Percentiles rank a stretch among this genome's conserved stretches.
These are phyloP conservation scores for Caenorhabditis uteleia DNA, from an alignment of 2,888 invertebrate species.

Conservation along the genomic window DNA sequence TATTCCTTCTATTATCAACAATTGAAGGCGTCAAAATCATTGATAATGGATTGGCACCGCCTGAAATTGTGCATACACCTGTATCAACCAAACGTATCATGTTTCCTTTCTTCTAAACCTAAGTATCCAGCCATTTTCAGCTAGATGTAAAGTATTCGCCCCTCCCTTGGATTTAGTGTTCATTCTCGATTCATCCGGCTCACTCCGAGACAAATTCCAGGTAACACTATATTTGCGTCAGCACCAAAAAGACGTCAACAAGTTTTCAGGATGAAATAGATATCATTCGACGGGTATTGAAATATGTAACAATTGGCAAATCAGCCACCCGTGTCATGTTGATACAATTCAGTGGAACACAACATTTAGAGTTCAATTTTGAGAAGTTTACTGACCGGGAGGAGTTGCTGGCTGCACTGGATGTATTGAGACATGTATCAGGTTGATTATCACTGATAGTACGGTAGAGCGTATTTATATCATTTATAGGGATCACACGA, in stretches of 20 bases:
- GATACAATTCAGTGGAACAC: conserved; percentile 68
- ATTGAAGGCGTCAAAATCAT: conserved; percentile 57
- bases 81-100: conserved; percentile 60
- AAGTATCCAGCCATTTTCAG: conserved; percentile 46
- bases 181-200: conserved; percentile 67
- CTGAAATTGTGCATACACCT: conserved; percentile 67
- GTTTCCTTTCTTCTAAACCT: neutral
- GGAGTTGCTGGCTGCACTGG: conserved; percentile 58
- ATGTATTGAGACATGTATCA: conserved; percentile 63
- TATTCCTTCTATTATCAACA: conserved; percentile 21
- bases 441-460: neutral
- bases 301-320: conserved; percentile 64
- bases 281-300: conserved; percentile 63
- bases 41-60: conserved; percentile 66
- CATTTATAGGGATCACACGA: conserved; percentile 60
- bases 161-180: conserved; percentile 66
- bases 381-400: conserved; percentile 61
- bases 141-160: conserved; percentile 64
- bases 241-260: neutral
- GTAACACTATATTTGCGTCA: conserved; percentile 8
- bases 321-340: conserved; percentile 66
- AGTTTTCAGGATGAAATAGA: conserved; percentile 62
- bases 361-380: conserved; percentile 68
- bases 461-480: neutral
- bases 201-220: conserved; percentile 62